phyloP scores from a whole-genome alignment of 1,140 invertebrate genomes.

The Melitaea cinxia region DNA sequence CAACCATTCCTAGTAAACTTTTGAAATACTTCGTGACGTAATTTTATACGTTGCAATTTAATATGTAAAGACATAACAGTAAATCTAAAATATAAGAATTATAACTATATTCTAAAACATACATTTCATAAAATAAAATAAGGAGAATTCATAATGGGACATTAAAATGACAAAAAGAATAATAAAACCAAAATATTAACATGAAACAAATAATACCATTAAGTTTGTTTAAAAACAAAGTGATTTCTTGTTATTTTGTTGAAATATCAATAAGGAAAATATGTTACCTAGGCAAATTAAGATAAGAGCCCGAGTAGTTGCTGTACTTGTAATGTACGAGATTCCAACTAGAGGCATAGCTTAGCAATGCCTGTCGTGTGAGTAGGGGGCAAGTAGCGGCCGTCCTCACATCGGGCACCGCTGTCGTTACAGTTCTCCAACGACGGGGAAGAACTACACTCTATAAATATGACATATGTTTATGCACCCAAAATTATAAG shows the following conservation, averaged over 20 bases:
- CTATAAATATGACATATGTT: slow-evolving; percentile 72
- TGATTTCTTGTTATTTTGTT: not conserved
- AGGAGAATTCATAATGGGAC: too few relatives aligned
- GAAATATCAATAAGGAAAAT: slow-evolving; percentile 36
- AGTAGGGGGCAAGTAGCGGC: slow-evolving; percentile 85
- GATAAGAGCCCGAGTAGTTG: slow-evolving; percentile 91
- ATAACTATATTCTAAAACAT: too few relatives aligned
- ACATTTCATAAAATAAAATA: too few relatives aligned
- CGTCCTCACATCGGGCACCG: slow-evolving; percentile 84
- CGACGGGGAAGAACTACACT: slow-evolving; percentile 90
- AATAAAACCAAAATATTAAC: too few relatives aligned
- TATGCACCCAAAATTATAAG: not conserved
- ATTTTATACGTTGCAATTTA: not conserved
- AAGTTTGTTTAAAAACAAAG: not conserved
- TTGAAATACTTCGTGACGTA: not conserved
- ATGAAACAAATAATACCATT: not conserved
- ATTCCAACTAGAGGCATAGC: slow-evolving; percentile 93
- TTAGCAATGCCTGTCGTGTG: slow-evolving; percentile 92
- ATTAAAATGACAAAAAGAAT: too few relatives aligned
- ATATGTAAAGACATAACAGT: not conserved
- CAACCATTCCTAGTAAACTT: not conserved
- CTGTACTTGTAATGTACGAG: slow-evolving; percentile 94
- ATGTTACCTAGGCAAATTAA: slow-evolving; percentile 90
- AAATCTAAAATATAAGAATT: not conserved
- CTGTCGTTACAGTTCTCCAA: slow-evolving; percentile 88